A percentile compares a stretch with the other conserved stretches of the same genome.
Conservation (phyloP, 2,113 vertebrate species). For the Noctilio leporinus region DNA sequence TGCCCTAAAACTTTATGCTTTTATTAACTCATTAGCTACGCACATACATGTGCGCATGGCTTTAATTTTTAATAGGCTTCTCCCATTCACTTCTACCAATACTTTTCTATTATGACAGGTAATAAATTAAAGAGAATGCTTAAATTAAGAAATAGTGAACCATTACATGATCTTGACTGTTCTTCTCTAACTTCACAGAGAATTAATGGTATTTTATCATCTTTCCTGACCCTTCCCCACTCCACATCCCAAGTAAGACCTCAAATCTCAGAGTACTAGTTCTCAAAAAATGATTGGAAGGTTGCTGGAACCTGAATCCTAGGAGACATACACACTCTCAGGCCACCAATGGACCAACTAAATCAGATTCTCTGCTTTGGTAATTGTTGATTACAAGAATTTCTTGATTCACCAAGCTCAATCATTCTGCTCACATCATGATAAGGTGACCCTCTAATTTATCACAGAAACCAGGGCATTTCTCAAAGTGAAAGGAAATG, state of each 20-base stretch:
- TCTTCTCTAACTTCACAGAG: background rate
- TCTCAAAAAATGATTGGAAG: background rate
- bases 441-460: background rate
- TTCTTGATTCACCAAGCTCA: background rate
- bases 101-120: background rate
- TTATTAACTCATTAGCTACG: background rate
- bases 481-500: slow-evolving; percentile 11
- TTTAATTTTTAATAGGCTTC: background rate
- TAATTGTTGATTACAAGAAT: background rate
- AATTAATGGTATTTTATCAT: background rate
- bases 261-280: background rate
- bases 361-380: background rate
- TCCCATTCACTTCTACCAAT: background rate
- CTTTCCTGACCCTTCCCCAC: background rate
- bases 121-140: background rate
- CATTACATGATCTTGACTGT: background rate
- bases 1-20: background rate
- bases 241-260: background rate
- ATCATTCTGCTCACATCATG: background rate
- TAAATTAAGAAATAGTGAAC: background rate
- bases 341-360: background rate
- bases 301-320: background rate
- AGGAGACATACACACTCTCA: background rate
- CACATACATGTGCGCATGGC: background rate
- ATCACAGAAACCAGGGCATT: background rate